Evolutionary conservation across 2,113 vertebrate genomes (phyloP).

Genomic region (Reinhardtius hippoglossoides): DNA sequence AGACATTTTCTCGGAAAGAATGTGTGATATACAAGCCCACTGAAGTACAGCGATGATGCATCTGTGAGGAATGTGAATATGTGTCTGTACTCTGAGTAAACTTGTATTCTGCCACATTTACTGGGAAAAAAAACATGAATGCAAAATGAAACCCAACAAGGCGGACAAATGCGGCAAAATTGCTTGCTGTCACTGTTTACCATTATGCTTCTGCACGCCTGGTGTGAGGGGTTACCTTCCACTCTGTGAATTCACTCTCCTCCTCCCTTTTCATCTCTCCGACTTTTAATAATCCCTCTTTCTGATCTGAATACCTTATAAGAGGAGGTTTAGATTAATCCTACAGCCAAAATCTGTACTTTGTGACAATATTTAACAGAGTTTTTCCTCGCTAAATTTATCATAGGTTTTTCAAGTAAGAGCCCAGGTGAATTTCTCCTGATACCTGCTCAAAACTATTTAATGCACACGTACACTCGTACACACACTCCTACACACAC

Average conservation of each 20-base stretch:
- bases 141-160: conserved; percentile 53
- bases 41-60: neutral
- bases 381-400: conserved; percentile 15
- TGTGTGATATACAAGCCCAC: neutral
- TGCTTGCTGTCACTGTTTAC: conserved; percentile 51
- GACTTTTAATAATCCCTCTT: conserved; percentile 66
- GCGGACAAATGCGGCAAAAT: conserved; percentile 42
- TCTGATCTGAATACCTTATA: conserved; percentile 63
- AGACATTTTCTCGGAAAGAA: conserved; percentile 4
- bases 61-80: neutral
- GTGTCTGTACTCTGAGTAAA: conserved; percentile 11
- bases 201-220: conserved; percentile 26
- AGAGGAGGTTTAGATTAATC: conserved; percentile 63
- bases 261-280: conserved; percentile 57
- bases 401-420: conserved; percentile 35
- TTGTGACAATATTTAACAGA: conserved; percentile 47
- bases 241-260: conserved; percentile 43
- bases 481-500: conserved; percentile 38
- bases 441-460: conserved; percentile 34
- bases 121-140: conserved; percentile 9
- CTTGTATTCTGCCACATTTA: conserved; percentile 8
- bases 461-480: conserved; percentile 31
- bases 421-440: conserved; percentile 38
- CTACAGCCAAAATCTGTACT: conserved; percentile 54
- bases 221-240: conserved; percentile 54